Base-by-base conservation (phyloP, 2,888 invertebrate species). In the Melanostoma scalare region DNA sequence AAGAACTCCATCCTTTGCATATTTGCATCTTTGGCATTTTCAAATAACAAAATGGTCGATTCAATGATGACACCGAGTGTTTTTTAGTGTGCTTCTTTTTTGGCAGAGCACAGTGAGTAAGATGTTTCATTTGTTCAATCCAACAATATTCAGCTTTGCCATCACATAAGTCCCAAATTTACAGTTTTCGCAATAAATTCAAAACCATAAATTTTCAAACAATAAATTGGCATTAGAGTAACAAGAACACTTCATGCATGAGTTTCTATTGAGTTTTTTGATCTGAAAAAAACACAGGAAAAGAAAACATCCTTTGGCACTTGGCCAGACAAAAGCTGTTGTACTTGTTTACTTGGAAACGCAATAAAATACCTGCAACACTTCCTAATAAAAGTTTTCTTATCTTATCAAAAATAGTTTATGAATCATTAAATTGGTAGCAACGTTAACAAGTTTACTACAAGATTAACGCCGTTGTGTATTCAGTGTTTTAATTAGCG, bases 351-450 rank as follows among this genome's bases (percentile, higher is more conserved):
- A 20, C 1, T 20, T 20, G 20, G 1, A 20, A 20, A 20, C 20
- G 20, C 20, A 20, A 20, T 20, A 20, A 20, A 20, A 20, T 20
- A 20, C 20, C 20, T 20, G 1, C 20, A 20, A 20, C 20, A 20
- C 20, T 20, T 20, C 20, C 0, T 20, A 20, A 20, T 1, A 20
- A 20, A 0, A 20, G 9, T 44, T 38, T 30, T 9, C 4, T 74
- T 74, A 74, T 74, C 74, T 58, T 74, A 56, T 52, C 65, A 42
- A 35, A 67, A 42, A n/a, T 38, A 38, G 20, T 31, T 48, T 2
- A 30, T 46, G 48, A 33, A 35, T 10, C 31, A 38, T 36, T 3
- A 30, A 58, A 58, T 50, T 42, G 40, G 46, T 46, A 48, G 9
- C 9, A 36, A 36, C 46, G 20, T 31, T 38, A 63, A 63, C 73